phyloP scores from a whole-genome alignment of 2,888 invertebrate genomes.

The Helleia helle region DNA sequence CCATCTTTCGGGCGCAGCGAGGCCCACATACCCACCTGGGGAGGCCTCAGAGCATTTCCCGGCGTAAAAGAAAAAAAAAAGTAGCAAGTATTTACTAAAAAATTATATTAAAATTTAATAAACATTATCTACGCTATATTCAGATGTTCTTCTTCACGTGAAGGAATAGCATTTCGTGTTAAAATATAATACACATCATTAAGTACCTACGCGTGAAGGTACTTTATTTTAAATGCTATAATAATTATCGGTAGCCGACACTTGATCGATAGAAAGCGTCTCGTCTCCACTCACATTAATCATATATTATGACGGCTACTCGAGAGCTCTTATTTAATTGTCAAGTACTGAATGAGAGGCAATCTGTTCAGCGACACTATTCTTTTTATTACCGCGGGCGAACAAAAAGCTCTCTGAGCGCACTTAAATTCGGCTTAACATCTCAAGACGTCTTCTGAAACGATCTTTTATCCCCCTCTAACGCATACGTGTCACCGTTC shows the following conservation, averaged over 20 bases:
- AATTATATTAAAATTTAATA: too few relatives aligned
- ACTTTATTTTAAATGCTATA: conserved; percentile 17
- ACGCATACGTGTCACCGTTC: conserved; percentile 30
- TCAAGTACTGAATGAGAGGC: conserved; percentile 65
- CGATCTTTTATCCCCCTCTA: conserved; percentile 51
- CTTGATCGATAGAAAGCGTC: conserved; percentile 59
- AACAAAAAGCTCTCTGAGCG: conserved; percentile 61
- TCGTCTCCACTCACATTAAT: conserved; percentile 45
- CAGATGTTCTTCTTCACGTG: not conserved
- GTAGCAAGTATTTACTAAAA: too few relatives aligned
- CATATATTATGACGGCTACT: conserved; percentile 57
- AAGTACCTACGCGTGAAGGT: conserved; percentile 3
- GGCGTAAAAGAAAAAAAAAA: too few relatives aligned
- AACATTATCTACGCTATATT: too few relatives aligned
- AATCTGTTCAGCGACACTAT: conserved; percentile 71
- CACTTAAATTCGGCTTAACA: conserved; percentile 59
- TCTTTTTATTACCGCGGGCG: conserved; percentile 59
- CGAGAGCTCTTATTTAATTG: conserved; percentile 69
- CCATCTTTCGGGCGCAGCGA: too few relatives aligned
- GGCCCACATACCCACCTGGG: too few relatives aligned
- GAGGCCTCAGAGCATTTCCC: too few relatives aligned
- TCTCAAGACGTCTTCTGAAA: conserved; percentile 51
- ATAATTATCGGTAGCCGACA: conserved; percentile 66
- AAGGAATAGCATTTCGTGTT: not conserved
- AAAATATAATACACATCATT: not conserved